phyloP scores from a whole-genome alignment of 2,113 vertebrate species.

The Microtus montanus region DNA sequence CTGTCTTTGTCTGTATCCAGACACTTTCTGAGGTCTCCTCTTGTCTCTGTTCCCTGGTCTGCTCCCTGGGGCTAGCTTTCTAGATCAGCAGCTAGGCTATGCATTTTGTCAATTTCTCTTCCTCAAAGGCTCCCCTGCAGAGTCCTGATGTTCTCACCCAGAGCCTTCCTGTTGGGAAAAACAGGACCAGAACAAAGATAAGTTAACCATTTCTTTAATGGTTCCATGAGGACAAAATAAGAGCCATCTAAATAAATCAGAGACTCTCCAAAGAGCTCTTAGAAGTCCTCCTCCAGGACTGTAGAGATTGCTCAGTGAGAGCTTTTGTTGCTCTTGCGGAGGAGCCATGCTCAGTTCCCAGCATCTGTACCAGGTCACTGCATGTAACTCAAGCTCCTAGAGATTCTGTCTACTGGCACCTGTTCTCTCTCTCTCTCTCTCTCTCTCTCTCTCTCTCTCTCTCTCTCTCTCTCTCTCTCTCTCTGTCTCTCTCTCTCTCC shows the following conservation, averaged over 20 bases:
- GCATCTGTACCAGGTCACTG: neutral
- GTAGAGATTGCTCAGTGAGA: neutral
- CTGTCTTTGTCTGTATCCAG: no score
- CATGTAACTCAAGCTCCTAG: no score
- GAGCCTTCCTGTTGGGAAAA: neutral
- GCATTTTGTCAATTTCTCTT: neutral
- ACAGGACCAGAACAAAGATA: neutral
- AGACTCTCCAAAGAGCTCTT: conserved; percentile 33
- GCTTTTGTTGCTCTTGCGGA: neutral
- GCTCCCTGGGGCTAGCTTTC: neutral
- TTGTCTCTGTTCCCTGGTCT: neutral
- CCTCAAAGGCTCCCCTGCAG: neutral
- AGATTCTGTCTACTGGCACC: no score
- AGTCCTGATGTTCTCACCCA: neutral
- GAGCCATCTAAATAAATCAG: conserved; percentile 9
- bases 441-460: no score
- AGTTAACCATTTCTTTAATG: conserved; percentile 11
- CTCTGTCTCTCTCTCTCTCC: no score
- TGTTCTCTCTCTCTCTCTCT: no score
- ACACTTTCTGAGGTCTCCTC: neutral
- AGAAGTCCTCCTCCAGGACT: neutral
- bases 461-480: no score
- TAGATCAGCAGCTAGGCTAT: neutral
- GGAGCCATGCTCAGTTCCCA: neutral
- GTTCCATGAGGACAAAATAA: conserved; percentile 19